Evolutionary conservation across 2,888 invertebrate genomes (phyloP).

Genomic region (Eupeodes latifasciatus): DNA sequence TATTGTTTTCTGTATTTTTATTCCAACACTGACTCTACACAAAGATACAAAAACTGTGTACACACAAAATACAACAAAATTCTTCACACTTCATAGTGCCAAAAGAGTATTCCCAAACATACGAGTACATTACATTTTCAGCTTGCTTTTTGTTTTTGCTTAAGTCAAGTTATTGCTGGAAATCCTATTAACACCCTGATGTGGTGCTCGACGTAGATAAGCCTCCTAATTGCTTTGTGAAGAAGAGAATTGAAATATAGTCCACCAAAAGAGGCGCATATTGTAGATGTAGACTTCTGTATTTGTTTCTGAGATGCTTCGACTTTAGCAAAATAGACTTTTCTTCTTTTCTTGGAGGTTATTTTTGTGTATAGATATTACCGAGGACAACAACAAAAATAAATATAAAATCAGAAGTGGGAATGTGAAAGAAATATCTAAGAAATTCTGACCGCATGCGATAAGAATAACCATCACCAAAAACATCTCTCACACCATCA

Average conservation of each 20-base stretch:
- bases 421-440: conserved; percentile 24
- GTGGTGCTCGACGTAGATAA: conserved; percentile 71
- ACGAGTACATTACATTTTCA: background rate
- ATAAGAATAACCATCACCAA: conserved; percentile 49
- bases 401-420: conserved; percentile 15
- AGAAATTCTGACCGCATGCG: conserved; percentile 68
- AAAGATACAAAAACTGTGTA: background rate
- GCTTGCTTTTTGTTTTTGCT: conserved; percentile 11
- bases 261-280: conserved; percentile 58
- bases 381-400: background rate
- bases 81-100: conserved; percentile 20
- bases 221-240: conserved; percentile 70
- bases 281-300: conserved; percentile 42
- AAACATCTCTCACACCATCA: background rate
- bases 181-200: conserved; percentile 74
- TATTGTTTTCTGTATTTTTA: background rate
- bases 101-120: background rate
- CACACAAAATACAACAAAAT: conserved; percentile 4
- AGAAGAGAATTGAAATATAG: conserved; percentile 69
- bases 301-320: background rate
- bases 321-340: background rate
- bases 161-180: conserved; percentile 65
- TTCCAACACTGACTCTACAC: conserved; percentile 12
- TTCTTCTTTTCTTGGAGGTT: too few relatives aligned
- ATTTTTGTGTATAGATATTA: too few relatives aligned